These are phyloP conservation scores for Stegodyphus mimosarum DNA, from an alignment of 1,140 invertebrate species.

Conservation along the genomic window DNA sequence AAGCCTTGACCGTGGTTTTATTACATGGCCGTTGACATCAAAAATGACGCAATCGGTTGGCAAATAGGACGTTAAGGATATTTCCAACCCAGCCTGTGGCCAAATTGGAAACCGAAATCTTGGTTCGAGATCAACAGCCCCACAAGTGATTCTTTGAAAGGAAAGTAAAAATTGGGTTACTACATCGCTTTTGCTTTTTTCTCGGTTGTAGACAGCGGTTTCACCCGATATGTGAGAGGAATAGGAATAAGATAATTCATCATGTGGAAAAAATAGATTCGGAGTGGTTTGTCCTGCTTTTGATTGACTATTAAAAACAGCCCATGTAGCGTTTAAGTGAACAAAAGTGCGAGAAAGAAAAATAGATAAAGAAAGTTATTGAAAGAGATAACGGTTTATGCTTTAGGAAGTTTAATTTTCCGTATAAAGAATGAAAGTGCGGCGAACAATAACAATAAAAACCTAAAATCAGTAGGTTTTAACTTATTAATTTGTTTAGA, in stretches of 20 bases:
- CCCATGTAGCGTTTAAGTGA: too few species aligned
- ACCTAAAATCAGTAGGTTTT: too few species aligned
- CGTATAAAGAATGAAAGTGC: too few species aligned
- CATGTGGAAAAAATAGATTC: constrained; percentile 14
- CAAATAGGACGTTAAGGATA: neutral
- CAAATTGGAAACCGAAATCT: neutral
- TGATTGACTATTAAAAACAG: too few species aligned
- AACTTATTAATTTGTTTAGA: too few species aligned
- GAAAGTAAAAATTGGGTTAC: constrained; percentile 50
- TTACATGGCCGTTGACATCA: constrained; percentile 30
- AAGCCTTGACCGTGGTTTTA: constrained; percentile 41
- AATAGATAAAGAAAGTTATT: too few species aligned
- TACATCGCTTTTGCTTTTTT: constrained; percentile 1
- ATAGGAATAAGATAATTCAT: neutral
- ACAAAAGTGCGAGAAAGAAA: too few species aligned
- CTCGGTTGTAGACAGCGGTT: neutral
- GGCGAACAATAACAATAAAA: too few species aligned
- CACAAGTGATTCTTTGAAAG: constrained; percentile 6
- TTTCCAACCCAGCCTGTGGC: constrained; percentile 3
- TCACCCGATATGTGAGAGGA: constrained; percentile 21
- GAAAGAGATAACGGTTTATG: too few species aligned
- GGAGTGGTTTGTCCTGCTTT: too few species aligned
- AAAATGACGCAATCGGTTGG: too few species aligned
- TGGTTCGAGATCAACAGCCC: neutral
- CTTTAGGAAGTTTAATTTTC: too few species aligned